Base-by-base conservation (phyloP, 2,797 vertebrate genomes). In the Gambusia yucatana region DNA sequence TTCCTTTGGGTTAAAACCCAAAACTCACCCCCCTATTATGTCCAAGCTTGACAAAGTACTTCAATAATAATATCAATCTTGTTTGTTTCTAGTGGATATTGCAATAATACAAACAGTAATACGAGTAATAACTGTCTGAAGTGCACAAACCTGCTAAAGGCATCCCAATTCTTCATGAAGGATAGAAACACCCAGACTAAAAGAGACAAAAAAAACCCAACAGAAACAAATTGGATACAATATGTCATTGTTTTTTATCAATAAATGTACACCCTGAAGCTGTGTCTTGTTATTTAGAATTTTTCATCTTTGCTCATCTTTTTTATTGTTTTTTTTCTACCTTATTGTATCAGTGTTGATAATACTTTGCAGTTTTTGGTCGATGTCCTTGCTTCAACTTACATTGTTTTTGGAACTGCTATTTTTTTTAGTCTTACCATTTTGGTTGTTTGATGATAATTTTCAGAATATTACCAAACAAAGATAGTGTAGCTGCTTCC, bases 41-140 rank as follows among this genome's bases (percentile, higher is more conserved):
- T 41, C 36, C 22, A 70, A 74, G 22, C 61, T 59, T 69, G 44
- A 77, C 28, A n/a, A 59, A 74, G 71, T 3, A 55, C 13, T 69
- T 57, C 48, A 28, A 46, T 72, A 25, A 72, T 72, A 77, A 28
- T 25, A 59, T 44, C 8, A 78, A 73, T 65, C 43, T 50, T 41
- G 33, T 48, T 79, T 50, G 36, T 65, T 43, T 57, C 25, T 14
- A 4, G 36, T 25, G 6, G 16, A 63, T 65, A 73, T 28, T 52
- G 57, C 46, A 50, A 50, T 50, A 20, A 46, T 65, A 48, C 33
- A 28, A 61, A 43, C 44, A 73, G 20, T 50, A 48, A 65, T 78
- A 30, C 8, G 46, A 72, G 52, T 78, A 61, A 47, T 28, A 63
- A 73, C 57, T 41, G 57, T 10, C 57, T 20, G 43, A 46, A 39